phyloP scores from a whole-genome alignment of 2,888 invertebrate species.

The Polyommatus icarus region DNA sequence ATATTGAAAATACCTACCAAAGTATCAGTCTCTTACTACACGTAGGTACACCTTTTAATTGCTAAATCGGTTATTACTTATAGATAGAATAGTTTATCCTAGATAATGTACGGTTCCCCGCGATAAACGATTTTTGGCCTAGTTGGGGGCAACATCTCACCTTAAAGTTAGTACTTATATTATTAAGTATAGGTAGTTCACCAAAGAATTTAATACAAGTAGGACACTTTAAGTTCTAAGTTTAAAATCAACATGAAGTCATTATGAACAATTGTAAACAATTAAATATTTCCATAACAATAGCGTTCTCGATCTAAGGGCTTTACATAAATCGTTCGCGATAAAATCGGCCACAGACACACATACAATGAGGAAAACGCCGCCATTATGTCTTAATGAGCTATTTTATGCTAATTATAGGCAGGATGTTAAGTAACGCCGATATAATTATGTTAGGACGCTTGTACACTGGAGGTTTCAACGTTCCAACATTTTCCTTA shows the following conservation, averaged over 20 bases:
- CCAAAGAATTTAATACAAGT: not conserved
- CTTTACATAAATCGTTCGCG: slow-evolving; percentile 27
- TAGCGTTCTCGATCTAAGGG: slow-evolving; percentile 1
- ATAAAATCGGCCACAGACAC: slow-evolving; percentile 26
- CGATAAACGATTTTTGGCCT: too few species aligned
- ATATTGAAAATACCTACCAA: too few species aligned
- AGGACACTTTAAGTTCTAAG: not conserved
- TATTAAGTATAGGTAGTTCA: too few species aligned
- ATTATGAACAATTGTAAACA: slow-evolving; percentile 23
- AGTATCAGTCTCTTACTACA: not conserved
- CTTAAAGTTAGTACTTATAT: too few species aligned
- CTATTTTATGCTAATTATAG: slow-evolving; percentile 72
- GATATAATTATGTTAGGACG: slow-evolving; percentile 58
- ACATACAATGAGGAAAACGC: slow-evolving; percentile 63
- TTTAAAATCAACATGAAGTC: not conserved
- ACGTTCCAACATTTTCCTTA: too few species aligned
- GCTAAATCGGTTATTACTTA: too few species aligned
- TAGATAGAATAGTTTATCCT: too few species aligned
- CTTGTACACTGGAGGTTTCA: slow-evolving; percentile 17
- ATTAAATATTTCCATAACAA: slow-evolving; percentile 28
- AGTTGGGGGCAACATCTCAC: too few species aligned
- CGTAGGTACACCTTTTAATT: too few species aligned
- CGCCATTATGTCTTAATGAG: slow-evolving; percentile 69
- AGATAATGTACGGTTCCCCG: too few species aligned
- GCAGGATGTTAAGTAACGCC: slow-evolving; percentile 64